Base-by-base conservation (phyloP, 2,888 invertebrate species). In the Netelia fuscicornis region DNA sequence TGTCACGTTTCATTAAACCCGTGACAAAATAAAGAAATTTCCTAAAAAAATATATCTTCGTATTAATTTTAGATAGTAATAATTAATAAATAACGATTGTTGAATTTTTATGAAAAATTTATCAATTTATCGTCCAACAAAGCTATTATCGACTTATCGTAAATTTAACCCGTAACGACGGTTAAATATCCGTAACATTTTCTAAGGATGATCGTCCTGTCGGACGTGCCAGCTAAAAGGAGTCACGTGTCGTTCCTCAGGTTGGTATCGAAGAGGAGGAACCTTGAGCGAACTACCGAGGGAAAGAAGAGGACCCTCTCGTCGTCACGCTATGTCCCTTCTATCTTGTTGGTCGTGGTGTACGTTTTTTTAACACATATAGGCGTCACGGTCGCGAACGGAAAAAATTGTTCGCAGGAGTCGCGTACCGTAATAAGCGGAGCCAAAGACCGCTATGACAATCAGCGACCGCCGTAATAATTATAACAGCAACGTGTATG, bases 361-460 rank as follows among this genome's bases (percentile, higher is more conserved):
- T 30, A 30, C 20, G 10, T n/a, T 62, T 62, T 58, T 60, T 86
- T 85, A 88, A 88, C 87, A 88, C 87, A 84, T 86, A 78, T 78
- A 13, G 10, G 75, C 92, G 93, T 93, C 91, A 93, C 93, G 93
- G 90, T 93, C 90, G 89, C 90, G 89, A 83, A 90, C 90, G 89
- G 91, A 89, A 91, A 85, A 93, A 93, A 93, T 93, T 92, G 92
- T 86, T 89, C 86, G 86, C 85, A 48, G 30, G 17, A 3, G 10
- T 23, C 80, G 86, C 90, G 89, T 91, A 93, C 93, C 93, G 93
- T 91, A 80, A 80, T 80, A 93, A 93, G 91, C 89, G 87, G 86
- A 92, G 89, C 87, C 91, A 90, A 92, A 91, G 89, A 92, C 93
- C 93, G 93, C 93, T 93, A 93, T 89, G 91, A 92, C 92, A 92